Evolutionary conservation across 2,888 invertebrate species (phyloP).

Genomic region (Acrobasis suavella): DNA sequence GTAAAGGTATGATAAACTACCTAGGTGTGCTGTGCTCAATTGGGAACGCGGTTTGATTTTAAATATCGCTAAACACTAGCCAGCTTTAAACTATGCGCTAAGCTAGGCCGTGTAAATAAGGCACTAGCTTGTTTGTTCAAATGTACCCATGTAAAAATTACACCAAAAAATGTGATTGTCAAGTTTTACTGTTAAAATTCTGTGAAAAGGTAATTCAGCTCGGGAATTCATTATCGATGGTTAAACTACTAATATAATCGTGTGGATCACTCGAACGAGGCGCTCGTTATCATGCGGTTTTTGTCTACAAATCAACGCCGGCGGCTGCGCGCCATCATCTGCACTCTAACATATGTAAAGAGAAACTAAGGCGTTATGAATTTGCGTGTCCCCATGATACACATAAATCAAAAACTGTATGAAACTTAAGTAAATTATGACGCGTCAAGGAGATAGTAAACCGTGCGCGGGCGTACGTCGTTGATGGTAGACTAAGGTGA

Average conservation of each 20-base stretch:
- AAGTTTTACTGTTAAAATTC: not conserved
- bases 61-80: constrained; percentile 2
- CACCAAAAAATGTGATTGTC: not conserved
- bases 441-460: not conserved
- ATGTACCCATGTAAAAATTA: not conserved
- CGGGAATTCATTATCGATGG: not conserved
- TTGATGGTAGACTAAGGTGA: constrained; percentile 26
- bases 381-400: not conserved
- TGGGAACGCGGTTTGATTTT: constrained; percentile 18
- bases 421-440: too few species aligned
- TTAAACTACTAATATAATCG: not conserved
- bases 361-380: not conserved
- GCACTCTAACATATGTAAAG: not conserved
- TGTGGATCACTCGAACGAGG: not conserved
- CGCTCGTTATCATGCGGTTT: not conserved
- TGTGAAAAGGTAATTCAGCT: not conserved
- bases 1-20: not conserved
- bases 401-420: too few species aligned
- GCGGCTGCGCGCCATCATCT: not conserved
- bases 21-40: constrained; percentile 18
- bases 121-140: not conserved
- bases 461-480: not conserved
- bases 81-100: not conserved
- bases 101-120: constrained; percentile 8
- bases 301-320: constrained; percentile 1